Conservation (phyloP, 2,888 invertebrate genomes). For the Seira sanloemensis region DNA sequence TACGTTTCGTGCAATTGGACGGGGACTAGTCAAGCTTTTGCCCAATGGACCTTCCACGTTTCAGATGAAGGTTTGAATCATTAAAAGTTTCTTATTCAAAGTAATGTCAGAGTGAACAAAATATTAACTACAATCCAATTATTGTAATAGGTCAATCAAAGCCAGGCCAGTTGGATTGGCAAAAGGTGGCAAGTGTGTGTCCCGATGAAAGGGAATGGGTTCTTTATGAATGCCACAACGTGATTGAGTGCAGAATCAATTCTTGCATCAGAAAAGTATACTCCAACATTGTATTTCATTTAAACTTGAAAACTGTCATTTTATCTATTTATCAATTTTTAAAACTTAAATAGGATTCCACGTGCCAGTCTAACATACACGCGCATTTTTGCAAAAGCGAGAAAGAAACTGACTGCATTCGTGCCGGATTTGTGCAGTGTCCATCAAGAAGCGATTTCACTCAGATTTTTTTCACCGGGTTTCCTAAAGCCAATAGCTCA, state of each 20-base stretch:
- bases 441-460: slow-evolving; percentile 5
- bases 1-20: slow-evolving; percentile 42
- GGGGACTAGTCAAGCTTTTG: slow-evolving; percentile 22
- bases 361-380: slow-evolving; percentile 8
- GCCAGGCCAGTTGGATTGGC: slow-evolving; percentile 5
- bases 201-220: slow-evolving; percentile 17
- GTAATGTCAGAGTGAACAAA: not conserved
- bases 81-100: not conserved
- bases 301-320: not conserved
- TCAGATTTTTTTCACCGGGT: slow-evolving; percentile 58
- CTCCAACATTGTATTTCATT: not conserved
- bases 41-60: slow-evolving; percentile 38
- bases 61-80: slow-evolving; percentile 17
- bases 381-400: not conserved
- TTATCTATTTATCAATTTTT: not conserved
- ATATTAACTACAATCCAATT: not conserved
- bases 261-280: slow-evolving; percentile 54
- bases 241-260: slow-evolving; percentile 56
- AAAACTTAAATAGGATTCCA: not conserved
- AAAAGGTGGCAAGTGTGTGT: slow-evolving; percentile 9
- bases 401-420: slow-evolving; percentile 26
- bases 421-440: slow-evolving; percentile 54
- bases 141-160: not conserved
- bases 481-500: not conserved
- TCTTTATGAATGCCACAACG: slow-evolving; percentile 52